Base-by-base conservation (phyloP, 2,888 invertebrate species). In the Cataglyphis rosenhaueri region DNA sequence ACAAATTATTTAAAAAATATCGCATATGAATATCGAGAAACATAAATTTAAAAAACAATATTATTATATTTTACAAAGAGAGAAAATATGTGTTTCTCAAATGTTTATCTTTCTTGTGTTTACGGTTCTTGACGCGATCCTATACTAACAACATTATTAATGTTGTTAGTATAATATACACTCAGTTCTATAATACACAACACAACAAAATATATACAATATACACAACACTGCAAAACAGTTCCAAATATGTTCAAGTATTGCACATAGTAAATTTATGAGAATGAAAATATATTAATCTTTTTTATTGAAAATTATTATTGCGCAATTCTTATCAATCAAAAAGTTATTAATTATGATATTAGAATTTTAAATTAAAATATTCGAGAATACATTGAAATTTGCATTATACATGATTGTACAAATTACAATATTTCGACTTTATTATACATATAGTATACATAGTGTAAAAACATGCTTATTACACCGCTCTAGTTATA, bases 401-500 rank as follows among this genome's bases (percentile, higher is more conserved):
- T 38, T 12, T 18, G 41, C 25, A 35, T 59, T 18, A 21, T 8
- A 4, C 32, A 41, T n/a, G 1, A 32, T 25, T 32, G 41, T 76
- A 66, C 55, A 66, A 70, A 79, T 78, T 78, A 35, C 12, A 4
- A 59, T 32, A 32, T 78, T 78, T 25, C 59, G 25, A 78, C 21
- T 35, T 21, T n/a, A 21, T 44, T 21, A 21, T 21, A 21, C 21
- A 21, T 70, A 32, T 6, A 59, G 15, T 9, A 3, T 44, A 35
- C 35, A 61, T 25, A 59, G 59, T 44, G 59, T 59, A 59, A 79
- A 70, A 70, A 59, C 44, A 35, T 44, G 78, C 44, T 79, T 79
- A 70, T 79, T 70, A 70, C 44, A 71, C 25, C 9, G 70, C 70
- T 79, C 59, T 59, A 64, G 78, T 70, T 79, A 44, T 5, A 59